Evolutionary conservation across 2,797 vertebrate species (phyloP).

Genomic region (Urocyon cinereoargenteus): DNA sequence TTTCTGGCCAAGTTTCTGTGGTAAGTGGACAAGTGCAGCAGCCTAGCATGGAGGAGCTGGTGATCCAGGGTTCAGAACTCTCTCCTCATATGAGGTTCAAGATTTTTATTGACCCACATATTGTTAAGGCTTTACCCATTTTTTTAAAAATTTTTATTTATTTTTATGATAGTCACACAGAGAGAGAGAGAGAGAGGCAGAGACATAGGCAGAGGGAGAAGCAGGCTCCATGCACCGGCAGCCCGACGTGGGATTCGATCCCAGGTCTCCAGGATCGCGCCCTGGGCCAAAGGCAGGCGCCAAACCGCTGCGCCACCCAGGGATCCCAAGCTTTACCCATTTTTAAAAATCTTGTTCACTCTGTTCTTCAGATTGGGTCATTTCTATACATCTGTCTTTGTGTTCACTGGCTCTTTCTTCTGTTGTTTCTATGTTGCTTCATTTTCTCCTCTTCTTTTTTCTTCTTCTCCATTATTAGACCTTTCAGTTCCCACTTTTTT

Average conservation of each 20-base stretch:
- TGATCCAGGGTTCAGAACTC: accelerated
- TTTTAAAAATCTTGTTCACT: not conserved
- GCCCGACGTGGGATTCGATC: too few species aligned
- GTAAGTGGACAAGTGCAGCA: accelerated
- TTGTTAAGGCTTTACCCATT: not conserved
- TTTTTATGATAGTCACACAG: too few species aligned
- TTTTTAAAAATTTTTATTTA: not conserved
- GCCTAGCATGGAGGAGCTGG: accelerated
- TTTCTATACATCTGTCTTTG: not conserved
- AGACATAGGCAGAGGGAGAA: too few species aligned
- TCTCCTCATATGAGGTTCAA: accelerated
- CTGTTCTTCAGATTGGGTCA: not conserved
- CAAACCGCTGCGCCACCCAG: too few species aligned
- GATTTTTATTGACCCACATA: not conserved
- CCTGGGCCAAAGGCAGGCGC: too few species aligned
- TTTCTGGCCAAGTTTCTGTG: not conserved
- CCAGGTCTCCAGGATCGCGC: too few species aligned
- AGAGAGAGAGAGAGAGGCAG: too few species aligned
- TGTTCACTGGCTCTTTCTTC: not conserved
- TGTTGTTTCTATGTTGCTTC: not conserved
- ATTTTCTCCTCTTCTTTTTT: not conserved
- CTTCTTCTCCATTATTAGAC: not conserved
- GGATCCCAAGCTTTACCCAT: not conserved
- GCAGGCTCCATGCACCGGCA: too few species aligned
- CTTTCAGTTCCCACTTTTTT: not conserved